Evolutionary conservation across 1,140 invertebrate genomes (phyloP).

Genomic region (Frieseomelitta varia): DNA sequence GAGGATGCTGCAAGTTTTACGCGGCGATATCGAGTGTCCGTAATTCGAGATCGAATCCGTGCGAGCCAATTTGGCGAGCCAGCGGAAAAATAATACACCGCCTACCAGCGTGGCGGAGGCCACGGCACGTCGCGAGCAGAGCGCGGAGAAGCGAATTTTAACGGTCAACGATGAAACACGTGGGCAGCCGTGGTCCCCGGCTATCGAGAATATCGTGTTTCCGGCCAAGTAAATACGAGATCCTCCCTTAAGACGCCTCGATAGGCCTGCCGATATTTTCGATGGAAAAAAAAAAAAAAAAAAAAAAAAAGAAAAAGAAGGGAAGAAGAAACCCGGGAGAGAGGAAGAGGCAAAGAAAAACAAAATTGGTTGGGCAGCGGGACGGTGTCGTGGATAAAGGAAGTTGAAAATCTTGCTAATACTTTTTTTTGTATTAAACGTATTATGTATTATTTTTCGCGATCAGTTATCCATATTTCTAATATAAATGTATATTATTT

Average conservation of each 20-base stretch:
- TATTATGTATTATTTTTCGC: too few relatives aligned
- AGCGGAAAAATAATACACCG: conserved; percentile 76
- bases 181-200: conserved; percentile 47
- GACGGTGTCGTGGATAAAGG: not conserved
- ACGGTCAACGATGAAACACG: conserved; percentile 63
- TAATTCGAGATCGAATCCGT: conserved; percentile 73
- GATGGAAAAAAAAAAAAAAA: not conserved
- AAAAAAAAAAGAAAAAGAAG: not conserved
- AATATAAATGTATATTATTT: too few relatives aligned
- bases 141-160: conserved; percentile 63
- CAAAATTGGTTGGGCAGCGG: not conserved
- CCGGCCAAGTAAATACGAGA: conserved; percentile 44
- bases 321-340: not conserved
- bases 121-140: conserved; percentile 57
- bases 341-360: not conserved
- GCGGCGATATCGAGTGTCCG: conserved; percentile 70
- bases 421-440: too few relatives aligned
- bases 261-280: conserved; percentile 49
- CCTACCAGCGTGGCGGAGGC: conserved; percentile 58
- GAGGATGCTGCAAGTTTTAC: conserved; percentile 54
- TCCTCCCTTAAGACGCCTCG: conserved; percentile 42
- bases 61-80: conserved; percentile 75
- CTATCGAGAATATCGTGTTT: conserved; percentile 60
- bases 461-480: too few relatives aligned
- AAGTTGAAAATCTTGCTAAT: not conserved